Percentiles rank a stretch among this genome's conserved stretches.
Conservation (phyloP, 2,888 invertebrate genomes). For the Coenonympha glycerion region DNA sequence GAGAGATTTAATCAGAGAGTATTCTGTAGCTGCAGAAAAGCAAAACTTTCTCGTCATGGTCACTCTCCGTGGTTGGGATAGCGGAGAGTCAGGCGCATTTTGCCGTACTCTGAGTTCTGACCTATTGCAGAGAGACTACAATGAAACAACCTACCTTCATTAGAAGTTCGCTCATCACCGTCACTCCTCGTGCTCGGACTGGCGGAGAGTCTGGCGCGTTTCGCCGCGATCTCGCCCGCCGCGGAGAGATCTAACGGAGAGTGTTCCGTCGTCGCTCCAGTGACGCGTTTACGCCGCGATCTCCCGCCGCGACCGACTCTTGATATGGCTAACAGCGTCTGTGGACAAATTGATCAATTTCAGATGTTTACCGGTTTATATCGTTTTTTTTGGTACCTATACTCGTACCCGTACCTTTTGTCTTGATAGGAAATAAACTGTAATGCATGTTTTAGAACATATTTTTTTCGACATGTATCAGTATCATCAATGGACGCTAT, state of each 20-base stretch:
- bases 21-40: no score
- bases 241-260: slow-evolving; percentile 66
- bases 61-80: background rate
- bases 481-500: no score
- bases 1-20: no score
- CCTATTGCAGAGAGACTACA: background rate
- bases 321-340: slow-evolving; percentile 63
- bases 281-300: slow-evolving; percentile 54
- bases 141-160: slow-evolving; percentile 45
- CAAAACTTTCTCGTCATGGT: no score
- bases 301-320: slow-evolving; percentile 59
- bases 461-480: no score
- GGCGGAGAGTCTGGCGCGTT: slow-evolving; percentile 60
- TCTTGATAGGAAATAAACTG: no score
- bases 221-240: slow-evolving; percentile 63
- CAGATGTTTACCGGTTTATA: no score
- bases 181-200: slow-evolving; percentile 66
- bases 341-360: slow-evolving; percentile 11
- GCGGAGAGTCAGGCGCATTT: background rate
- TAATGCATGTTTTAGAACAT: no score
- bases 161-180: slow-evolving; percentile 59
- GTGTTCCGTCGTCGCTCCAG: slow-evolving; percentile 49
- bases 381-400: no score
- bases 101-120: background rate
- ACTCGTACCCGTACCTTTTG: no score